Base-by-base conservation (phyloP, 2,888 invertebrate genomes). In the Lochmaea crataegi region DNA sequence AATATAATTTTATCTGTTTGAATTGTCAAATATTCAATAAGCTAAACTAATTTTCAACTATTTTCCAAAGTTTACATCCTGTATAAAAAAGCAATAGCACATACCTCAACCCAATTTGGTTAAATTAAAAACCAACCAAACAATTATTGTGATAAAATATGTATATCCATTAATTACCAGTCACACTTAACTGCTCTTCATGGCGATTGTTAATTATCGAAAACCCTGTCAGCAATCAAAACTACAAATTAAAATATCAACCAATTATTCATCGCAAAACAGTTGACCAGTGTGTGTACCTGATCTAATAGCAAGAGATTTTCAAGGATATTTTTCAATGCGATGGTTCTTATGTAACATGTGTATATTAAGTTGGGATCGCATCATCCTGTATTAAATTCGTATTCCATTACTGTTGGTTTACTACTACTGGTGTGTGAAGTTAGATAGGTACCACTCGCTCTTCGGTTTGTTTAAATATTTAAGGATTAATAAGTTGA, bases 241-340 rank as follows among this genome's bases (percentile, higher is more conserved):
- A 60, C 48, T 68, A 53, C 61, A 11, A 51, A 60, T 48, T 26
- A 42, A 42, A 51, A 38, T 53, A 53, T 53, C 60, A 60, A 65
- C 26, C 48, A 51, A 65, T 38, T 56, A 65, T 53, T 53, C 32
- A 32, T 65, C 41, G 67, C 68, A 67, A 67, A 68, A 73, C 65
- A 65, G 66, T 70, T 58, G 73, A 69, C 71, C 64, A 58, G 68
- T 64, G 56, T 70, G 65, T 67, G 68, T 74, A 77, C 75, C 73
- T 69, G 56, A 64, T 70, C 64, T 75, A 77, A 77, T 71, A 68
- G 65, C 71, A 65, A 68, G 71, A 73, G 69, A 66, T 71, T 71
- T 76, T 76, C 76, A 77, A 76, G 77, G 77, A 75, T 76, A 68
- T 71, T 75, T 73, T 73, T 75, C 73, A 76, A 76, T 77, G 73